These are phyloP conservation scores for Dryocosmus kuriphilus DNA, from an alignment of 2,888 invertebrate species.

Conservation along the genomic window DNA sequence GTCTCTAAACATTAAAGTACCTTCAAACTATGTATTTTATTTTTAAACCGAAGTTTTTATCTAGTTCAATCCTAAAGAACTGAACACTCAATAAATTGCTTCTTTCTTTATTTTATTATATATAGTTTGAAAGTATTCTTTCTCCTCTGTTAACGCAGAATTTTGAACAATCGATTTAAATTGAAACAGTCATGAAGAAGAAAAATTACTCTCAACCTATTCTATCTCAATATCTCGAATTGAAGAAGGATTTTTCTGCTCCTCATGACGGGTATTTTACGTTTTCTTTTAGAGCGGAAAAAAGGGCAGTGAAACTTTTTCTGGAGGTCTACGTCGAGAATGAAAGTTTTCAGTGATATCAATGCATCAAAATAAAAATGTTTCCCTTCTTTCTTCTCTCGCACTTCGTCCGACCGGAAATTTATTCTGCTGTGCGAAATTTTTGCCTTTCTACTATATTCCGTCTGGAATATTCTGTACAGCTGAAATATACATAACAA, in stretches of 20 bases:
- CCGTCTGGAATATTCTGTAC: background rate
- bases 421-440: slow-evolving; percentile 11
- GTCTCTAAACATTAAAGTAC: background rate
- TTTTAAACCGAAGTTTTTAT: background rate
- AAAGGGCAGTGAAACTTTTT: background rate
- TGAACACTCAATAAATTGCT: no score
- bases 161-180: background rate
- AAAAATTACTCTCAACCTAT: background rate
- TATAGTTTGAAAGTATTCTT: background rate
- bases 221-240: no score
- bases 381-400: background rate
- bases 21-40: background rate
- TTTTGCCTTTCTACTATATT: background rate
- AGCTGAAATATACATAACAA: slow-evolving; percentile 2
- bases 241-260: slow-evolving; percentile 15
- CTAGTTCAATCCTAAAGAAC: no score
- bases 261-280: background rate
- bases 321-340: background rate
- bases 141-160: no score
- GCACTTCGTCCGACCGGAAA: background rate
- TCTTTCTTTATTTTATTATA: background rate
- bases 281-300: background rate
- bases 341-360: background rate
- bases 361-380: slow-evolving; percentile 13
- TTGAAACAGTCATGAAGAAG: background rate